These are phyloP conservation scores for Petrocephalus microphthalmus DNA, from an alignment of 2,113 vertebrate genomes.

Conservation along the genomic window DNA sequence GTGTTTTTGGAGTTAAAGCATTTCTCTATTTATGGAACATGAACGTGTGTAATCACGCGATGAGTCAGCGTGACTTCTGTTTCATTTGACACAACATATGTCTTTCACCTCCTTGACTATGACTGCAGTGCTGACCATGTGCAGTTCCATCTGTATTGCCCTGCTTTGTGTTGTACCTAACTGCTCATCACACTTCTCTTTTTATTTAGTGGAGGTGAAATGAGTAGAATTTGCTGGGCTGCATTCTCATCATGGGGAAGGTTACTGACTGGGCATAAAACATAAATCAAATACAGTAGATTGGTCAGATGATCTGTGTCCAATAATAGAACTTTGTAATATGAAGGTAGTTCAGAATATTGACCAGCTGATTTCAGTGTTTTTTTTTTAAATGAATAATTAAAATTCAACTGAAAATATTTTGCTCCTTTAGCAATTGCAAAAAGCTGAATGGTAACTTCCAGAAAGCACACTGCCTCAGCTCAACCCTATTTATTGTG, in stretches of 20 bases:
- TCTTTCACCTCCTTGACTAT: background rate
- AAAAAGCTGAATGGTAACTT: background rate
- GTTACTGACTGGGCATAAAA: background rate
- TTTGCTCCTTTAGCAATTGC: background rate
- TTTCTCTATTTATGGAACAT: background rate
- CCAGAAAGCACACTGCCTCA: background rate
- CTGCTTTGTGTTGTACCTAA: background rate
- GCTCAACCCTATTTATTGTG: background rate
- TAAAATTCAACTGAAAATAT: background rate
- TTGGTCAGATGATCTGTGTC: background rate
- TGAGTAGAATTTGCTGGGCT: background rate
- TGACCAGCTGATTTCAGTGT: background rate
- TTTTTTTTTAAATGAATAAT: background rate
- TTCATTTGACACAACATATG: slow-evolving; percentile 4
- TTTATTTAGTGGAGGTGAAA: background rate
- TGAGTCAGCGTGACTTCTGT: background rate
- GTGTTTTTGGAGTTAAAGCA: background rate
- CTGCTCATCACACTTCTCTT: background rate
- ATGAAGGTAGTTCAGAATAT: background rate
- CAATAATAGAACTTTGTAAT: background rate
- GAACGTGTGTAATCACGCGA: background rate
- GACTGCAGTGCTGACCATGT: slow-evolving; percentile 4
- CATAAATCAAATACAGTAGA: background rate
- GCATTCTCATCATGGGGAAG: background rate
- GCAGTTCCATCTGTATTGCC: background rate